Evolutionary conservation across 2,888 invertebrate genomes (phyloP), one percentile per base, ranked within the genome.

Genomic region (Pristionchus entomophagus): DNA sequence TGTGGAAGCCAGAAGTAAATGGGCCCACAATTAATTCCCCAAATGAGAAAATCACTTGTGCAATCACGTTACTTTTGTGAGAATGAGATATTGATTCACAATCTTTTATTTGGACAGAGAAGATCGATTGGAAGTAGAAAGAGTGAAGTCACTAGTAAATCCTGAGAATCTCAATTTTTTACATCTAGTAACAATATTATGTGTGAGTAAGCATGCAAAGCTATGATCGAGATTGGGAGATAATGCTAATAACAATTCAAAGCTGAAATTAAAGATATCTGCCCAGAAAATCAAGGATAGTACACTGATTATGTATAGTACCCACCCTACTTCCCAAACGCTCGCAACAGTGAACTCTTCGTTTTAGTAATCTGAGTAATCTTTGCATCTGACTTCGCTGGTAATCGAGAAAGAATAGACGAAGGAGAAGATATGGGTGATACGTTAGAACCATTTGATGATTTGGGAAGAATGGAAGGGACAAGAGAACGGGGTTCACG

Each of bases 361-460:
- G 77, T 0, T 26, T 77, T 77, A 10, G 77, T 77, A 29, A 29
- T 19, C 22, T 69, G 69, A 69, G 69, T 14, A 5, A n/a, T n/a
- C n/a, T 45, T 77, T 26, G 6, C 26, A n/a, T 77, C 45, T 22
- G 77, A 45, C 45, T 77, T 41, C 26, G 41, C 14, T 29, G 65
- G 65, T 6, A 65, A 19, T 6, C 65, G 5, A 29, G 65, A 65
- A 6, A 65, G 10, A 65, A 41, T 77, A 45, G 77, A 45, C 10
- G 77, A 26, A 26, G 77, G 65, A 35, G 65, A 35, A 32, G 65
- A 65, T 19, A 41, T 77, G 45, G 77, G 77, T 8, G 69, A 69
- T 35, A 69, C 77, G 45, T 77, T 77, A n/a, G 77, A n/a, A 45
- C 77, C 77, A n/a, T 77, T 77, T 22, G 45, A 22, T 10, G 41